Base-by-base conservation (phyloP, 2,888 invertebrate genomes). In the Mechanitis messenoides region DNA sequence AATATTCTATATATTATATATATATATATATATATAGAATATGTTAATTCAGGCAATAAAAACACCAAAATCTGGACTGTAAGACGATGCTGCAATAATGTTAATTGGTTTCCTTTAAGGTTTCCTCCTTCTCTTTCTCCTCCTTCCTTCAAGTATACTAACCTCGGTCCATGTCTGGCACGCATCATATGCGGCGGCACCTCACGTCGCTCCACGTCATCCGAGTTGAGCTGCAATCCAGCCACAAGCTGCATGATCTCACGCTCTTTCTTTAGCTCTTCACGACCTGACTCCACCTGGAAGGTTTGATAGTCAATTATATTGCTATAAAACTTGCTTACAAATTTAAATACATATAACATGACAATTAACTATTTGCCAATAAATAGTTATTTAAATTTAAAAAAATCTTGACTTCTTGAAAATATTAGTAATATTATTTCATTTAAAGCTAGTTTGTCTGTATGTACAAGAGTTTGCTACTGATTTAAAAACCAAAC, bases 181-280 rank as follows among this genome's bases (percentile, higher is more conserved):
- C 92, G 73, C 91, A 90, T 56, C 71, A 85, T 72, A 59, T 87
- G 89, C 46, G 88, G 85, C 11, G 93, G 92, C 55, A 92, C 91
- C 78, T 93, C 94, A 35, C 93, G 91, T 55, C 94, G 87, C 78
- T 95, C 94, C 68, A 93, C 84, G 69, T 94, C 94, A 65, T 96
- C 95, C 1, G 95, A 95, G 55, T 94, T 94, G 59, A 97, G 91
- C 76, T 95, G 96, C 72, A 97, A 87, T 31, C 96, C 97, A n/a
- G 96, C 96, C 68, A 97, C 95, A 93, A 97, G 93, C 87, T 97
- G 97, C 85, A 96, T 95, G 71, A 97, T 96, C 89, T 97, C 97
- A 3, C 96, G 92, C 83, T 97, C 96, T 80, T 97, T 96, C 81
- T 97, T 96, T 80, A 95, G 91, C 77, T 95, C 95, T 75, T 93